Base-by-base conservation (phyloP, 1,140 invertebrate species). In the Macrocentrus cingulum region DNA sequence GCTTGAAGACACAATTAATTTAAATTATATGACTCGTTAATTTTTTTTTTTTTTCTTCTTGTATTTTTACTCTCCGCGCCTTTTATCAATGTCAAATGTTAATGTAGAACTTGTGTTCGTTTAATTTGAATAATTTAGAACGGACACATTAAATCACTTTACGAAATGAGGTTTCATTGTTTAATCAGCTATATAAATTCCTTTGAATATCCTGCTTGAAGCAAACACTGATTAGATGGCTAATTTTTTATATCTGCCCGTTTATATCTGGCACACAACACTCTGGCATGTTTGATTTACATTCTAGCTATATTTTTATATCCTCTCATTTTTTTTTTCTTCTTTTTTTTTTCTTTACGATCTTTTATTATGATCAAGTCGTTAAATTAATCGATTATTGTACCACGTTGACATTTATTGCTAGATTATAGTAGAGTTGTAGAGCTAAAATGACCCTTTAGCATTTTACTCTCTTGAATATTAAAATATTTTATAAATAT, bases 201-300 rank as follows among this genome's bases (percentile, higher is more conserved):
- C 7, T 41, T 15, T 11, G 34, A 13, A 29, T 29, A 29, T 29
- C 25, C 4, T 29, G 4, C 4, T 29, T 9, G 25, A 29, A n/a
- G n/a, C 39, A 41, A 41, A 41, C 39, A 41, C 16, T 41, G 39
- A 41, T 41, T 41, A 41, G 39, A 41, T 41, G 39, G 16, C 39
- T 13, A 15, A 15, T n/a, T 41, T 44, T 19, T 18, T 16, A n/a
- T n/a, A n/a, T n/a, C n/a, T n/a, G n/a, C n/a, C n/a, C n/a, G n/a
- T n/a, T n/a, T n/a, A n/a, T n/a, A n/a, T n/a, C n/a, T n/a, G n/a
- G n/a, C n/a, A n/a, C n/a, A n/a, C n/a, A n/a, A n/a, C n/a, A n/a
- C n/a, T n/a, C n/a, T n/a, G 7, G 16, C 7, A 41, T 41, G 16
- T 39, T 39, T 39, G 8, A 39, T 39, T 48, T 25, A 23, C 11